phyloP scores from a whole-genome alignment of 2,888 invertebrate genomes.

The Encarsia formosa region DNA sequence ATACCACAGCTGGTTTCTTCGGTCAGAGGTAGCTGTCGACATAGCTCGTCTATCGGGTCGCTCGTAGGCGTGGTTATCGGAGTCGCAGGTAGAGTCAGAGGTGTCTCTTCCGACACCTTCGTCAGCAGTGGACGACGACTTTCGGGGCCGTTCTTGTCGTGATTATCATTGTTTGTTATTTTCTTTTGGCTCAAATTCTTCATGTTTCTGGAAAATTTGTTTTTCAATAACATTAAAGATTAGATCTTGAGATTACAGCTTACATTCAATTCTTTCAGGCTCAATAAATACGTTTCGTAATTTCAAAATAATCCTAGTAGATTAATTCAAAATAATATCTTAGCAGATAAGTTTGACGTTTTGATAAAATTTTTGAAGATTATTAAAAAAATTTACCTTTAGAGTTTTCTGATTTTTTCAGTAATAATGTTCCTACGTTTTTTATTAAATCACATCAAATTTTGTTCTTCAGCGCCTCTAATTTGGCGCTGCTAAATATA shows the following conservation, averaged over 20 bases:
- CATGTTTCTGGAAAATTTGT: conserved; percentile 24
- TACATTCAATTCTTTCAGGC: no score
- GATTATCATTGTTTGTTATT: conserved; percentile 36
- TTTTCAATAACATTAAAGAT: background rate
- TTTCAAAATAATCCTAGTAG: no score
- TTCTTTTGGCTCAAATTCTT: conserved; percentile 34
- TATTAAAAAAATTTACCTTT: no score
- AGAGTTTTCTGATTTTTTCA: no score
- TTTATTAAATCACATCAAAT: no score
- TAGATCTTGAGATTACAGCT: no score
- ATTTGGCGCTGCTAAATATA: conserved; percentile 2
- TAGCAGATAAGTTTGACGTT: no score
- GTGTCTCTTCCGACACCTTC: conserved; percentile 21
- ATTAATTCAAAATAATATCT: no score
- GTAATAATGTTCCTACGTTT: no score
- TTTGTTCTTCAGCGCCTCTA: conserved; percentile 4
- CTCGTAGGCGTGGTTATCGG: conserved; percentile 36
- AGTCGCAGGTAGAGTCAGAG: conserved; percentile 31
- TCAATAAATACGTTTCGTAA: background rate
- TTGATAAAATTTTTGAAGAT: no score
- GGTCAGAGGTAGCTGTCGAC: conserved; percentile 44
- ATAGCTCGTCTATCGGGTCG: conserved; percentile 50
- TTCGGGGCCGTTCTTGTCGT: conserved; percentile 46
- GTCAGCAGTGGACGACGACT: conserved; percentile 39
- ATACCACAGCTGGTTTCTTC: conserved; percentile 65